Conservation (phyloP, 1,140 invertebrate species). For the Listronotus bonariensis region DNA sequence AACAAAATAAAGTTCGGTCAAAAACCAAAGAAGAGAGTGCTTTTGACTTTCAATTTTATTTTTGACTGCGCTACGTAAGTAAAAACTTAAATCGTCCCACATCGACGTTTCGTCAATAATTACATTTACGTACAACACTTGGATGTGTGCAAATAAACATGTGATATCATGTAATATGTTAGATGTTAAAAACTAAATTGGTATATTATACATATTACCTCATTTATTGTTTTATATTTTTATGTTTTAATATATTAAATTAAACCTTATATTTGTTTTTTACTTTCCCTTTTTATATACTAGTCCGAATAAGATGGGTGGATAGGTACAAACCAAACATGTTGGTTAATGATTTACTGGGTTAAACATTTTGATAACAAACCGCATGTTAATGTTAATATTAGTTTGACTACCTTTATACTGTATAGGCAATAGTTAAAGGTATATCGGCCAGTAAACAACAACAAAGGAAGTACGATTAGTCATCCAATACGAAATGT, state of each 20-base stretch:
- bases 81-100: constrained; percentile 49
- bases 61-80: constrained; percentile 13
- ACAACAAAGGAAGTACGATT: too few relatives aligned
- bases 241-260: constrained; percentile 53
- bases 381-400: too few relatives aligned
- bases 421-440: too few relatives aligned
- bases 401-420: too few relatives aligned
- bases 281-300: too few relatives aligned
- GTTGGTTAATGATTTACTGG: too few relatives aligned
- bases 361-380: too few relatives aligned
- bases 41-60: constrained; percentile 19
- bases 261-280: constrained; percentile 25
- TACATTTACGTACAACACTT: constrained; percentile 56
- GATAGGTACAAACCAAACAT: too few relatives aligned
- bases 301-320: too few relatives aligned
- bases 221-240: constrained; percentile 54
- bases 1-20: constrained; percentile 12
- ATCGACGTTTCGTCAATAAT: constrained; percentile 57
- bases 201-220: constrained; percentile 57
- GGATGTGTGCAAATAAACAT: constrained; percentile 57
- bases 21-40: constrained; percentile 7
- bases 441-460: too few relatives aligned
- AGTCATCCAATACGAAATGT: too few relatives aligned
- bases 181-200: constrained; percentile 57
- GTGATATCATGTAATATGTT: constrained; percentile 59